Percentiles rank a stretch among this genome's conserved stretches.
Evolutionary conservation across 2,113 vertebrate genomes (phyloP).

Genomic region (Puntigrus tetrazona): DNA sequence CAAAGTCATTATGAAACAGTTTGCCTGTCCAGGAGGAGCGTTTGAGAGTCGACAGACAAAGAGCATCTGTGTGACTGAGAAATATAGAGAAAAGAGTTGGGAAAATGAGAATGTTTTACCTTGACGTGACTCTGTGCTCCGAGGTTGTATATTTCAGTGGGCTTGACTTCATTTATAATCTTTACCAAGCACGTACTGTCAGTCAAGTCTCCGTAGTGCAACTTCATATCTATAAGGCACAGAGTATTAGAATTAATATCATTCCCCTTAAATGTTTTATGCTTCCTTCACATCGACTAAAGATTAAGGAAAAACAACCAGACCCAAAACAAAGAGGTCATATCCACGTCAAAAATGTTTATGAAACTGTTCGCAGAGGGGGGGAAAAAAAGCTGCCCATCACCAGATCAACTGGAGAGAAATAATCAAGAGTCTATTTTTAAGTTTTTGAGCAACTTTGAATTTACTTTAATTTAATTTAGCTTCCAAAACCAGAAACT

Average conservation of each 20-base stretch:
- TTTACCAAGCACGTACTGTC: conserved; percentile 99
- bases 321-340: not conserved
- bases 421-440: not conserved
- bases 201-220: conserved; percentile 96
- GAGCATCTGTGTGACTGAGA: conserved; percentile 7
- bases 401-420: not conserved
- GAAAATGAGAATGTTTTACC: conserved; percentile 70
- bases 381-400: not conserved
- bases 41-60: conserved; percentile 10
- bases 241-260: not conserved
- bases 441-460: not conserved
- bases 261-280: not conserved
- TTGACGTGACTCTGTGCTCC: conserved; percentile 98
- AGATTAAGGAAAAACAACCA: not conserved
- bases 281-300: not conserved
- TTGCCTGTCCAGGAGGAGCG: not conserved
- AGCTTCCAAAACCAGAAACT: not conserved
- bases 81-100: not conserved
- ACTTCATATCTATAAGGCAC: conserved; percentile 85
- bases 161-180: conserved; percentile 95
- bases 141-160: conserved; percentile 95
- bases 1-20: conserved; percentile 33
- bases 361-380: not conserved
- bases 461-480: not conserved
- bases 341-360: not conserved